Evolutionary conservation across 2,797 vertebrate species (phyloP).

Genomic region (Ctenosaura bakeri): DNA sequence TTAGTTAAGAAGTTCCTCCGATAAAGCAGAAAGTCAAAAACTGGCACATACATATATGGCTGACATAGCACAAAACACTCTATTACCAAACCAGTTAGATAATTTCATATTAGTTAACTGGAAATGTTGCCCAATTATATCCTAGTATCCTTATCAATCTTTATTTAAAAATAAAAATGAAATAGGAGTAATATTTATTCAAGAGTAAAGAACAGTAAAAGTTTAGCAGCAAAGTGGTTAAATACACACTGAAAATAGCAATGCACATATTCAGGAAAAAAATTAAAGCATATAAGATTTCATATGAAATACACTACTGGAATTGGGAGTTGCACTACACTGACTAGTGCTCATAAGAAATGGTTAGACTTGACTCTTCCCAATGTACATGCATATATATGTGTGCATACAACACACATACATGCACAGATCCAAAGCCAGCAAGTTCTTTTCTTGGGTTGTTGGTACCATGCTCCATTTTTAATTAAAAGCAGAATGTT

Average conservation of each 20-base stretch:
- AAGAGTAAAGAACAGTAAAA: conserved; percentile 78
- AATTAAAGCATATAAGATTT: conserved; percentile 88
- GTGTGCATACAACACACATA: conserved; percentile 77
- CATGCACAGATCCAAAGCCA: conserved; percentile 86
- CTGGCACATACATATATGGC: neutral
- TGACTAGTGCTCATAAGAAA: conserved; percentile 88
- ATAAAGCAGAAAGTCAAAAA: neutral
- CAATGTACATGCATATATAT: conserved; percentile 85
- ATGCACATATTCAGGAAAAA: conserved; percentile 82
- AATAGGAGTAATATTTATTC: conserved; percentile 72
- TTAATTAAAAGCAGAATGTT: conserved; percentile 82
- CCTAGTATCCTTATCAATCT: conserved; percentile 30
- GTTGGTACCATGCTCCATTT: conserved; percentile 86
- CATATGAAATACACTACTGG: conserved; percentile 96
- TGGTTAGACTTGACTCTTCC: conserved; percentile 86
- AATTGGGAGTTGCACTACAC: conserved; percentile 88
- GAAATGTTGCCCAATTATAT: conserved; percentile 28
- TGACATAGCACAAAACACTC: neutral
- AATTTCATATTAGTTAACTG: conserved; percentile 33
- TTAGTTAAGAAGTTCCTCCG: neutral
- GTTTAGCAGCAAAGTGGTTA: conserved; percentile 93
- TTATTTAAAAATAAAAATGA: conserved; percentile 78
- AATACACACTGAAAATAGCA: conserved; percentile 88
- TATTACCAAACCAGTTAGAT: conserved; percentile 13
- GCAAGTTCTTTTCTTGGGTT: conserved; percentile 94